phyloP scores from a whole-genome alignment of 2,113 vertebrate species.

The Ariopsis seemanni region DNA sequence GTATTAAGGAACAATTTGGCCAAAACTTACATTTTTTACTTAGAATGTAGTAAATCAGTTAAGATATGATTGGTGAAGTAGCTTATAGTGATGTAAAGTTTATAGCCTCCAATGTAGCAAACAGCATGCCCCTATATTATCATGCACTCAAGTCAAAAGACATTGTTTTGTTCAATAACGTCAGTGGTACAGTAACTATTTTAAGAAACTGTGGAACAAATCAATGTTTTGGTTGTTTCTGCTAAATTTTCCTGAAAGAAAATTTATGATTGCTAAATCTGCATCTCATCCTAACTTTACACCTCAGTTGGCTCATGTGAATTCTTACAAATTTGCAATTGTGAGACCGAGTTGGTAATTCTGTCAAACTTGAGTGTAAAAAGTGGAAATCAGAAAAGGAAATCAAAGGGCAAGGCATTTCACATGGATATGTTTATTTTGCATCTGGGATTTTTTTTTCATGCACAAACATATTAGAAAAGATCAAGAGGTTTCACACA shows the following conservation, averaged over 20 bases:
- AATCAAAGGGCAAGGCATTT: constrained; percentile 36
- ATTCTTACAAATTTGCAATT: neutral
- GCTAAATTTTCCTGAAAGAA: neutral
- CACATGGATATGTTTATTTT: constrained; percentile 38
- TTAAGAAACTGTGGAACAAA: neutral
- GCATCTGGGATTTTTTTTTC: neutral
- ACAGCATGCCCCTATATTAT: neutral
- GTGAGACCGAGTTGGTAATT: constrained; percentile 20
- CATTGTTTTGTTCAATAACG: neutral
- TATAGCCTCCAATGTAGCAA: neutral
- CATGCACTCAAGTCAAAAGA: neutral
- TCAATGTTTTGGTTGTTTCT: neutral
- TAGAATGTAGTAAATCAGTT: neutral
- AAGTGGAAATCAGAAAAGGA: constrained; percentile 10
- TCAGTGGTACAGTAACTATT: neutral
- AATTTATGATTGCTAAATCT: neutral
- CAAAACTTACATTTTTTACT: neutral
- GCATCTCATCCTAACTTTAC: neutral
- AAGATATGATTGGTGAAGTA: neutral
- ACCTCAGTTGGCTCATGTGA: neutral
- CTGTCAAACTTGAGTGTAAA: neutral
- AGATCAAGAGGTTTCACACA: neutral
- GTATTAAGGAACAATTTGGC: neutral
- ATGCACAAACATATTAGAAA: constrained; percentile 41
- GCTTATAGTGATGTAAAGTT: neutral